Evolutionary conservation across 2,888 invertebrate genomes (phyloP), one percentile per base, ranked within the genome.

Genomic region (Polyploca ridens): DNA sequence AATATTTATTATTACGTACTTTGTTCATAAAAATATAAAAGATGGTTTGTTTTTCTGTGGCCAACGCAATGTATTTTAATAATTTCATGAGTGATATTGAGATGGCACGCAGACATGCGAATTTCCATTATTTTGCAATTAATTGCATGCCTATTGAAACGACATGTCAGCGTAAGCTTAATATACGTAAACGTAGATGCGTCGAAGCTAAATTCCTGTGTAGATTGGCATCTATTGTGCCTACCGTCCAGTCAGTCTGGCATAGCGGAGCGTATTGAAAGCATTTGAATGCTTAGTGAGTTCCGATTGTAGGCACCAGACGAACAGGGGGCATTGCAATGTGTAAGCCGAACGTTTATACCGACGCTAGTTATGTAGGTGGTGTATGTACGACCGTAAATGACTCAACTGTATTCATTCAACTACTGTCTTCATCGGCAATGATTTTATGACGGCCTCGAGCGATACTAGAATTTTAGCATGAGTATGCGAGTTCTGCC

Each of bases 181-280:
- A 62, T 64, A 58, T 65, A 65, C 64, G 63, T 60, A 60, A 62
- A 68, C 62, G 67, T 58, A 63, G 67, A 64, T 64, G 87, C 85
- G 86, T 87, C 83, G 81, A 84, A 85, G 87, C 85, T 80, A 76
- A 91, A 91, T 90, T 90, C 91, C 84, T 82, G 81, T 81, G 76
- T 78, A 89, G 89, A 90, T 90, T 89, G 91, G 89, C 89, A 88
- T 89, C 86, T 83, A 91, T 90, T 92, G 91, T 91, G 86, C 86
- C 79, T 80, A 77, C 75, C 76, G 79, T 70, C 74, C 83, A 83
- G 86, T 81, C 78, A 78, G 76, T 74, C 78, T 74, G 73, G 82
- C 86, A 84, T 83, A 83, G 83, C 82, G 75, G 76, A 77, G 78
- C 80, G 86, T 83, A 89, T 88, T 89, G 89, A 87, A 86, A 85